phyloP scores from a whole-genome alignment of 2,797 vertebrate species.

The Mico argentatus region DNA sequence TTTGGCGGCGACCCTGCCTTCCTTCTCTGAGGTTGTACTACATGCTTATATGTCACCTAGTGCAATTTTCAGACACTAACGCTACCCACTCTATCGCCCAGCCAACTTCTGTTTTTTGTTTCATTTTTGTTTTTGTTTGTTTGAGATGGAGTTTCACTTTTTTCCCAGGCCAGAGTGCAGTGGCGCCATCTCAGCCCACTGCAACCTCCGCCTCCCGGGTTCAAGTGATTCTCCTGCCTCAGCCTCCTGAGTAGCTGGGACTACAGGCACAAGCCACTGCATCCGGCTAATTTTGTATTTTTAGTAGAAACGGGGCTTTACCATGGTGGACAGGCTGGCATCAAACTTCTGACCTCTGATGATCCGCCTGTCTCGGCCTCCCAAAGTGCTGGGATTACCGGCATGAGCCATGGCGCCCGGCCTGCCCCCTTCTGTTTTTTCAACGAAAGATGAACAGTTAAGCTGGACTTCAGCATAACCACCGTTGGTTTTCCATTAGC shows the following conservation, averaged over 20 bases:
- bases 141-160: not conserved
- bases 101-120: not conserved
- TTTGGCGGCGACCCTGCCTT: not conserved
- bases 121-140: not conserved
- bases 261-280: not conserved
- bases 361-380: not conserved
- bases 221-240: not conserved
- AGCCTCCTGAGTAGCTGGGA: not conserved
- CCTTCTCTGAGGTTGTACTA: conserved; percentile 40
- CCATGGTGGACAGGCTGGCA: not conserved
- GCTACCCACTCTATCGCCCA: not conserved
- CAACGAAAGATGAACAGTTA: not conserved
- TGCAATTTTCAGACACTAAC: conserved; percentile 24
- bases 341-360: not conserved
- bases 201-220: not conserved
- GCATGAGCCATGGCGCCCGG: not conserved
- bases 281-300: not conserved
- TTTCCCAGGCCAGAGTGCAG: not conserved
- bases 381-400: not conserved
- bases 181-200: not conserved
- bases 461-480: not conserved
- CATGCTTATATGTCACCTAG: not conserved
- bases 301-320: not conserved
- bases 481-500: conserved; percentile 6
- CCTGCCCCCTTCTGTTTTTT: not conserved